A percentile compares a stretch with the other conserved stretches of the same genome.
phyloP scores from a whole-genome alignment of 2,113 vertebrate genomes.

The Eudorcas thomsonii region DNA sequence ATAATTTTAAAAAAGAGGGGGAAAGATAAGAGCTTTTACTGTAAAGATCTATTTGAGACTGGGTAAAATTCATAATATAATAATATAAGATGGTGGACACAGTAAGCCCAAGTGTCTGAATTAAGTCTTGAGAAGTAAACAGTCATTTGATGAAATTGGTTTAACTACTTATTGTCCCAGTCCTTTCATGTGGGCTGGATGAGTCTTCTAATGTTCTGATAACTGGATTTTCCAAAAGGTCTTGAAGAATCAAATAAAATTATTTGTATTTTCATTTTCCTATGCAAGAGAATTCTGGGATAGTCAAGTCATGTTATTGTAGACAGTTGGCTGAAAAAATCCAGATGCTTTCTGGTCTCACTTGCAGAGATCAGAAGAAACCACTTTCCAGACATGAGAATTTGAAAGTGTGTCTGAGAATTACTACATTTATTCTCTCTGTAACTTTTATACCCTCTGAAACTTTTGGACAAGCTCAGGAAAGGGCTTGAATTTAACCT shows the following conservation, averaged over 20 bases:
- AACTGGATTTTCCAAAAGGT: background rate
- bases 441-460: constrained; percentile 7
- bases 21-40: background rate
- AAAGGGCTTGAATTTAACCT: background rate
- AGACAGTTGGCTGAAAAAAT: background rate
- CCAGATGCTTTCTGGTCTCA: background rate
- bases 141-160: background rate
- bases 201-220: background rate
- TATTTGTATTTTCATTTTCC: background rate
- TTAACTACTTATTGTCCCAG: background rate
- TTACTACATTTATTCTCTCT: constrained; percentile 1
- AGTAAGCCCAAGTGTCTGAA: background rate
- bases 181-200: background rate
- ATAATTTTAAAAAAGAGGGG: background rate
- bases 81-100: background rate
- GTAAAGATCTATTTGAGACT: background rate
- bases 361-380: background rate
- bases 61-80: background rate
- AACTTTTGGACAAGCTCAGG: background rate
- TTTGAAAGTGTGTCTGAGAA: background rate
- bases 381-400: background rate
- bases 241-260: background rate
- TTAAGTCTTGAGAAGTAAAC: background rate
- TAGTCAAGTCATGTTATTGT: background rate
- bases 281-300: background rate